These are phyloP conservation scores for Notothenia rossii DNA, from an alignment of 2,113 vertebrate species.

Conservation along the genomic window DNA sequence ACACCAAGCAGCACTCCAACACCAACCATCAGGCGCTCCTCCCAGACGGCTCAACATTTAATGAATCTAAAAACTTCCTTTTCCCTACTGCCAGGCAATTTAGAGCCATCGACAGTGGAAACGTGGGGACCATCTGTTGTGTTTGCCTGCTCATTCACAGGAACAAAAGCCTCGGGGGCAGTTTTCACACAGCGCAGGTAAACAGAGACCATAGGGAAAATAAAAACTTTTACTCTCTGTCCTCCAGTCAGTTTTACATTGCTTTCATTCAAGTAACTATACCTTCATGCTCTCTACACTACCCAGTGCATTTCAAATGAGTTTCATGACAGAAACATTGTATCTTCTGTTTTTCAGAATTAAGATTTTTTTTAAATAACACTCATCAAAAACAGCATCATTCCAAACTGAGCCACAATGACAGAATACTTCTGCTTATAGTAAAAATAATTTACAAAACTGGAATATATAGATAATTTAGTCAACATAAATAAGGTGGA, in stretches of 20 bases:
- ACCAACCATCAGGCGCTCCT: conserved; percentile 58
- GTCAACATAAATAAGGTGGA: neutral
- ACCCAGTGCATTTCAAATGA: neutral
- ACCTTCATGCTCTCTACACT: neutral
- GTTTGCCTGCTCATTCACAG: conserved; percentile 28
- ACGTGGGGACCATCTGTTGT: conserved; percentile 74
- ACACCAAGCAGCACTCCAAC: conserved; percentile 68
- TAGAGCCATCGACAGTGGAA: conserved; percentile 50
- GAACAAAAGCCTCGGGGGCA: conserved; percentile 52
- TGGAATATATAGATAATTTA: conserved; percentile 21
- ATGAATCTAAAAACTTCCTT: conserved; percentile 56
- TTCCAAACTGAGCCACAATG: neutral
- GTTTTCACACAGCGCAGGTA: conserved; percentile 57
- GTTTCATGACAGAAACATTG: neutral
- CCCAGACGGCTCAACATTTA: conserved; percentile 59
- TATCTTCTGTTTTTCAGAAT: neutral
- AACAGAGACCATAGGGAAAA: conserved; percentile 34
- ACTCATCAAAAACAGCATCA: neutral
- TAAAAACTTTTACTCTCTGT: conserved; percentile 22
- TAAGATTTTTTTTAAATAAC: neutral
- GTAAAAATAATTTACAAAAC: neutral
- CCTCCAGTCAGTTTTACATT: neutral
- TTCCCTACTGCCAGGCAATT: conserved; percentile 40
- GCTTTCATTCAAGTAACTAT: neutral
- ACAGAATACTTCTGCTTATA: neutral